Percentiles rank a stretch among this genome's conserved stretches.
These are phyloP conservation scores for Plutella xylostella DNA, from an alignment of 2,888 invertebrate species.

Conservation along the genomic window DNA sequence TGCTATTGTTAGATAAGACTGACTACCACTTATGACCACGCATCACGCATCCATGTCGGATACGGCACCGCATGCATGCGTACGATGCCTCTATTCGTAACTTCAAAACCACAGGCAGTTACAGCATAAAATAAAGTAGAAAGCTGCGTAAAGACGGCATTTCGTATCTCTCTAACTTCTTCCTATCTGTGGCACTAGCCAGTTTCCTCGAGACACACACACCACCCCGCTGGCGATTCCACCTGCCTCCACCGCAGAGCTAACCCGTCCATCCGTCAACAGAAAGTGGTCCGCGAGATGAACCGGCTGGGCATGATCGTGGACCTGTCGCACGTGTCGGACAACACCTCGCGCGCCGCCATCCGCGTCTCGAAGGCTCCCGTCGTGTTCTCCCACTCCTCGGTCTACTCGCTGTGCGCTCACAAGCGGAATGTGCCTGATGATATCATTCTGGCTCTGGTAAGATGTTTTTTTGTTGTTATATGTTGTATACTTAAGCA, in stretches of 20 bases:
- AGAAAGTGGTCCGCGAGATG: constrained; percentile 82
- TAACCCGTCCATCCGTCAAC: constrained; percentile 17
- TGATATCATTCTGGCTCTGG: constrained; percentile 70
- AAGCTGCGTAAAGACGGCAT: too few species aligned
- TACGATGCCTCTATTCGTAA: neutral
- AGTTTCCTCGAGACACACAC: too few species aligned
- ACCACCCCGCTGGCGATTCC: too few species aligned
- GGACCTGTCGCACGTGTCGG: constrained; percentile 79
- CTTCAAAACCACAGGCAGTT: neutral
- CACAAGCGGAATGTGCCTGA: constrained; percentile 80
- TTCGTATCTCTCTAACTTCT: too few species aligned
- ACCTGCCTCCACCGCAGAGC: neutral
- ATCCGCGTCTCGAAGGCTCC: constrained; percentile 76
- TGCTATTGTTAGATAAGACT: too few species aligned
- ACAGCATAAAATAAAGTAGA: neutral
- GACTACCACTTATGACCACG: too few species aligned
- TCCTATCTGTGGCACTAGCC: too few species aligned
- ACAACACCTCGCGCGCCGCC: constrained; percentile 76
- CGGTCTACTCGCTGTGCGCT: constrained; percentile 77
- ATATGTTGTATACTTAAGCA: too few species aligned
- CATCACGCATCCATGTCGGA: too few species aligned
- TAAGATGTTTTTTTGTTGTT: too few species aligned
- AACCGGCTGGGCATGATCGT: constrained; percentile 84
- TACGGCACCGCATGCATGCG: too few species aligned
- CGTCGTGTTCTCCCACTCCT: constrained; percentile 82